Evolutionary conservation across 2,888 invertebrate genomes (phyloP), one percentile per base, ranked within the genome.

Genomic region (Xylota sylvarum): DNA sequence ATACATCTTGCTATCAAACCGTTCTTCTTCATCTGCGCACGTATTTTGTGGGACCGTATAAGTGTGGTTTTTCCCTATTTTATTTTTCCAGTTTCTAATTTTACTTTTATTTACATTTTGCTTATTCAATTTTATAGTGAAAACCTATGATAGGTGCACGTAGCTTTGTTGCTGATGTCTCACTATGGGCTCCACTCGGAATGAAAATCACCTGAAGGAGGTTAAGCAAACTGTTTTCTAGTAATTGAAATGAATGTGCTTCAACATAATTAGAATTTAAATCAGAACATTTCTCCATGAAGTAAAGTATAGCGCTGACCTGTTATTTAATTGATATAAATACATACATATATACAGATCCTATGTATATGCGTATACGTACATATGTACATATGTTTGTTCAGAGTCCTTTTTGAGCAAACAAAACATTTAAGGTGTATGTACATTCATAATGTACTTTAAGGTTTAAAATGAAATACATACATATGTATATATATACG

Each of bases 241-340:
- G 37, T 65, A 76, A 76, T 76, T 76, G 65, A 56, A 76, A 76
- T 74, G 19, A 56, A 65, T 76, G 76, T 48, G 14, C 23, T 56
- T 65, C 27, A 65, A 50, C 5, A 60, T 60, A 73, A 73, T 50
- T 50, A 48, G 60, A 40, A 73, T 27, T 72, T 17, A 17, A 35
- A 58, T 58, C 43, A 48, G 72, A n/a, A 9, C 32, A 55, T 32
- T 32, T 50, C 6, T 48, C 23, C 5, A 30, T 19, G 23, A n/a
- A 10, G 17, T 10, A 14, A 12, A 12, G 27, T 50, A n/a, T 32
- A 35, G 12, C 12, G 7, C 27, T 30, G 27, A 50, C 27, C 37
- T 43, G 19, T 10, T 32, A 32, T 27, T 40, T 74, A 64, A 55
- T 64, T 46, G 9, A 50, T 27, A 30, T 50, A 27, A 17, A 2